Evolutionary conservation across 92 coral and sea anemone species (phyloP), one percentile per base, ranked within the genome.

Genomic region (Epizoanthus scotinus): DNA sequence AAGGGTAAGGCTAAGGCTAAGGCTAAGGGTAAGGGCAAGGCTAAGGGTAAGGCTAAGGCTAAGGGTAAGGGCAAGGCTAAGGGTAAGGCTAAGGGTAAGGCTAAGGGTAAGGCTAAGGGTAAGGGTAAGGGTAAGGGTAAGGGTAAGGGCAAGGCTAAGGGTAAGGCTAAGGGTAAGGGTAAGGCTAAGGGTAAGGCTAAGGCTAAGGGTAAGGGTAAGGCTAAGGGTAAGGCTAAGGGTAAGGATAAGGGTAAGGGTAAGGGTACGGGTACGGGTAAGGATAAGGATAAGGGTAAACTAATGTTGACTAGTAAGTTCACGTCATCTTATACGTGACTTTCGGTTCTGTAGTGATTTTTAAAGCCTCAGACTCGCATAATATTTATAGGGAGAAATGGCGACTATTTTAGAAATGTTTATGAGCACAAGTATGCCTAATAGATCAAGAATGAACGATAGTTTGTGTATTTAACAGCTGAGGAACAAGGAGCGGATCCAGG

Each of bases 401-500:
- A 6, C 40, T 34, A 34, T 34, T 0, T 34, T 34, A 34, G 6
- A 6, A 34, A 5, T 34, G 40, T 34, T 34, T 34, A 34, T 34
- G 40, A 34, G 40, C 40, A 34, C 40, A 34, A 34, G 40, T 34
- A 34, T 34, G 40, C 4, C 5, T 31, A n/a, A 31, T 31, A 31
- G 4, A 34, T 0, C 40, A 34, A 0, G 40, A 0, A 34, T 34
- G 40, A 34, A 34, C 5, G 40, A 1, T 0, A 21, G 4, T 21
- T 73, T 56, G 27, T 83, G 26, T 86, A 70, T 34, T 34, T 34
- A 58, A 63, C 84, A 95, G 99, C 29, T 95, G 31, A 84, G 99
- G 60, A 87, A 91, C 83, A 87, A 84, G 73, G 99, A 95, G 70
- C 85, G 84, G 73, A 89, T 95, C 34, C 85, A 85, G 12, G 20